Evolutionary conservation across 2,797 vertebrate species (phyloP).

Genomic region (Anableps anableps): DNA sequence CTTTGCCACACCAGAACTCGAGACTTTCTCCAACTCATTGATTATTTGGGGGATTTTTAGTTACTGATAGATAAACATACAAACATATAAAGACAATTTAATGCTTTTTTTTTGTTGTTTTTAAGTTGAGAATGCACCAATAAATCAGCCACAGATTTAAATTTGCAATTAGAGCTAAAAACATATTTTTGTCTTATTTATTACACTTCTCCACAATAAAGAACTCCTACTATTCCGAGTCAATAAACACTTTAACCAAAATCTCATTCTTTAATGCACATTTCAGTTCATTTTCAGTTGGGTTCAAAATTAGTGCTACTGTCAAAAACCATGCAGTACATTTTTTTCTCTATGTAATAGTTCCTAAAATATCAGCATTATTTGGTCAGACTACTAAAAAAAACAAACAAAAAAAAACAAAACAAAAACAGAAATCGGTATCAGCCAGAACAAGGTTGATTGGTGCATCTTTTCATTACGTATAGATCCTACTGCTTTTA

Average conservation of each 20-base stretch:
- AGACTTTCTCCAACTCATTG: not conserved
- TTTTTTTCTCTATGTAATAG: not conserved
- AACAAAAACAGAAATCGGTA: not conserved
- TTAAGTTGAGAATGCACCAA: not conserved
- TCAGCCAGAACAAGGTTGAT: not conserved
- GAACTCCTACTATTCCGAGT: too few species aligned
- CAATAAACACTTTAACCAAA: not conserved
- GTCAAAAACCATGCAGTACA: not conserved
- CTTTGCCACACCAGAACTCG: not conserved
- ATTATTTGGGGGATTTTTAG: not conserved
- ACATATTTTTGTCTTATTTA: not conserved
- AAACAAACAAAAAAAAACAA: too few species aligned
- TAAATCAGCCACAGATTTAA: not conserved
- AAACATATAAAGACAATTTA: not conserved
- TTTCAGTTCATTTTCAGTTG: not conserved
- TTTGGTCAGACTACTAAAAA: not conserved
- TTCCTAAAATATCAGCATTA: not conserved
- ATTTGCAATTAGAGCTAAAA: not conserved
- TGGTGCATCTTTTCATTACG: not conserved
- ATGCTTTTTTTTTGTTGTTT: not conserved
- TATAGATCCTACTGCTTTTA: too few species aligned
- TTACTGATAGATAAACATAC: not conserved
- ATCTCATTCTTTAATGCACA: rapidly evolving
- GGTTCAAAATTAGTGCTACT: not conserved
- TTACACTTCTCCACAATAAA: too few species aligned